Evolutionary conservation across 2,888 invertebrate genomes (phyloP).

Genomic region (Eremobia ochroleuca): DNA sequence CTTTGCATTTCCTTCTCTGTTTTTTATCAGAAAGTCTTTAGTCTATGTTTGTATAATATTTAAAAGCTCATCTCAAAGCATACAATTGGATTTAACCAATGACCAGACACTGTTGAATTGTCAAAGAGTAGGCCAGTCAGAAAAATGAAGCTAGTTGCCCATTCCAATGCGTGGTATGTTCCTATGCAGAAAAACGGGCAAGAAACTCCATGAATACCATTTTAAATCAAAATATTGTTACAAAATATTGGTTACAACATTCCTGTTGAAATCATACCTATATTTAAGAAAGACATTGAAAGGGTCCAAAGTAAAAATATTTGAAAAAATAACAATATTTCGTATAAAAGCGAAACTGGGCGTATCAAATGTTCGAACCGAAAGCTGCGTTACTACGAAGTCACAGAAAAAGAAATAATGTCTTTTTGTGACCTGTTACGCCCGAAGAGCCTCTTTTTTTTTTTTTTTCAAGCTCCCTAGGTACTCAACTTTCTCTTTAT

Average conservation of each 20-base stretch:
- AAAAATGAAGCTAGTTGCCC: neutral
- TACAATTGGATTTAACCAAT: neutral
- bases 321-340: neutral
- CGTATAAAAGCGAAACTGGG: neutral
- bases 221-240: neutral
- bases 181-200: neutral
- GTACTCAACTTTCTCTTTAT: constrained; percentile 3
- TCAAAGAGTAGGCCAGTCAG: neutral
- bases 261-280: neutral
- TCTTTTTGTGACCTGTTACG: neutral
- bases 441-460: neutral
- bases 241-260: neutral
- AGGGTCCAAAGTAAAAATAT: neutral
- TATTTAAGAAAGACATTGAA: neutral
- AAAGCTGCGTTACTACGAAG: neutral
- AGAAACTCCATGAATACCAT: neutral
- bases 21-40: no score
- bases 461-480: neutral
- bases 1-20: neutral
- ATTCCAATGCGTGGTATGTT: neutral
- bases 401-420: neutral
- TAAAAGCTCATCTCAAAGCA: neutral
- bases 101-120: neutral
- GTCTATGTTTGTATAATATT: neutral
- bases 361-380: no score